Evolutionary conservation across 2,113 vertebrate species (phyloP).

Genomic region (Tragelaphus buxtoni): DNA sequence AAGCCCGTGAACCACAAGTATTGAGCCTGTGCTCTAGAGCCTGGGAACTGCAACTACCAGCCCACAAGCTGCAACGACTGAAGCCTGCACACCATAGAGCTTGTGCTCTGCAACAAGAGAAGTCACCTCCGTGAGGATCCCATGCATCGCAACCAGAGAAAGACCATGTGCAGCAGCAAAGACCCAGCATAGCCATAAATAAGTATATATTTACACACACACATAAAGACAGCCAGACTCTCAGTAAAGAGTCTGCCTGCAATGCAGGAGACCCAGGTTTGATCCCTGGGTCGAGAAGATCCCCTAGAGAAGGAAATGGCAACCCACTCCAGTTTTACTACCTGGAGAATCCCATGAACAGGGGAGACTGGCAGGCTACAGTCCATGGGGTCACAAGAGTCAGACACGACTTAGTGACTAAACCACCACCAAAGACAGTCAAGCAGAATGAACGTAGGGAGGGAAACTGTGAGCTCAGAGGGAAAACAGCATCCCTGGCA

Average conservation of each 20-base stretch:
- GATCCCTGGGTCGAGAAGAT: background rate
- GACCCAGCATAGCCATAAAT: background rate
- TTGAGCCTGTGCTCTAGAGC: background rate
- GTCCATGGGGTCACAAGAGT: background rate
- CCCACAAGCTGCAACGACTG: background rate
- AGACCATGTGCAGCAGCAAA: background rate
- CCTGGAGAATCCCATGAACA: background rate
- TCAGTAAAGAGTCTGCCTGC: background rate
- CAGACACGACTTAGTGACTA: background rate
- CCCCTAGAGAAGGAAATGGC: background rate
- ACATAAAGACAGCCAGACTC: background rate
- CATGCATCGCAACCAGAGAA: background rate
- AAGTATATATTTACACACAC: background rate
- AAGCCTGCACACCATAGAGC: background rate
- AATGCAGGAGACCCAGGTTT: background rate
- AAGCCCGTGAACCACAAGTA: background rate
- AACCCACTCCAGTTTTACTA: background rate
- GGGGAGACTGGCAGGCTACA: background rate
- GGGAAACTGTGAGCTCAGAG: background rate
- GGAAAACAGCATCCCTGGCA: background rate
- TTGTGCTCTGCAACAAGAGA: background rate
- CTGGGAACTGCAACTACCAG: fast-evolving
- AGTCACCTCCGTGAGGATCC: background rate
- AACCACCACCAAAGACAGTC: background rate
- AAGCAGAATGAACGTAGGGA: too few species aligned